Conservation (phyloP, 2,113 vertebrate species). For the Bujurquina vittata region DNA sequence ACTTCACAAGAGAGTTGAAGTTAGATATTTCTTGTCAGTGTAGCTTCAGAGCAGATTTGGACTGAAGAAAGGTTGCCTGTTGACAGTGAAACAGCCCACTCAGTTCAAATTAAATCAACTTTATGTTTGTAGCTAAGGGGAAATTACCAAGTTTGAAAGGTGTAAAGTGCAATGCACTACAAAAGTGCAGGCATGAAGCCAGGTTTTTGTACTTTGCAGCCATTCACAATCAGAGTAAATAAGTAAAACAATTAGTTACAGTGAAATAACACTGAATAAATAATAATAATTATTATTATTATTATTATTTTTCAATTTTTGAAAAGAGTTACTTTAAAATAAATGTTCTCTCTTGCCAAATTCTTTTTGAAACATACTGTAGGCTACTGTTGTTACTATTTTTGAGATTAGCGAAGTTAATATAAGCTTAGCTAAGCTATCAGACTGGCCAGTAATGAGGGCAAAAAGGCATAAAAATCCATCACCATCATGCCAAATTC, state of each 20-base stretch:
- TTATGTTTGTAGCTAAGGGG: conserved; percentile 10
- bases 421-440: conserved; percentile 47
- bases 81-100: conserved; percentile 35
- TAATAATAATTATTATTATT: background rate
- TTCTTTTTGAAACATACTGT: background rate
- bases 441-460: conserved; percentile 66
- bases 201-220: background rate
- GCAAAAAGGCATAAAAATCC: conserved; percentile 75
- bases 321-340: background rate
- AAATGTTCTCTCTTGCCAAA: background rate
- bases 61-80: conserved; percentile 21
- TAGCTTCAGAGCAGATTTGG: conserved; percentile 24
- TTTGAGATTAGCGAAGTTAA: conserved; percentile 32
- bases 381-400: background rate
- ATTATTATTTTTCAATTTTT: no score
- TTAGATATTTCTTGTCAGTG: background rate
- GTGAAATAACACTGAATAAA: background rate
- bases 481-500: conserved; percentile 70
- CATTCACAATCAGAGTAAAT: background rate
- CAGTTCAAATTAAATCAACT: conserved; percentile 37
- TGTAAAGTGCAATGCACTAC: background rate
- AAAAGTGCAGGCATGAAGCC: background rate
- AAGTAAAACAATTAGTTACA: background rate
- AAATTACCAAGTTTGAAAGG: conserved; percentile 11
- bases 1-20: conserved; percentile 1